Evolutionary conservation across 1,140 invertebrate genomes (phyloP).

Genomic region (Helicorthomorpha holstii): DNA sequence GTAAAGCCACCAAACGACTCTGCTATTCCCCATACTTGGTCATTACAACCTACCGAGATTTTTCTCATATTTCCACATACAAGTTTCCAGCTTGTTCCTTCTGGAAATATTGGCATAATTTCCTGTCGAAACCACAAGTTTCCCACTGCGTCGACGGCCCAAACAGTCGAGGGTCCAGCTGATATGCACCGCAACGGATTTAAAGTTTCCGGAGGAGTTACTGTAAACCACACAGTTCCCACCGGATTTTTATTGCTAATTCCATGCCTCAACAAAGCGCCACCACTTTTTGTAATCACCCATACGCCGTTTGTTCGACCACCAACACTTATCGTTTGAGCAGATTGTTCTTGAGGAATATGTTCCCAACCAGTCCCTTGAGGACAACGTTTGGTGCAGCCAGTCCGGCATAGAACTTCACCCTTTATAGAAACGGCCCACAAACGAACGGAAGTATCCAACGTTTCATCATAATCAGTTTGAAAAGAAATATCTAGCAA

Average conservation of each 20-base stretch:
- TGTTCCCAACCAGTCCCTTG: slow-evolving; percentile 19
- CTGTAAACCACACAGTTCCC: slow-evolving; percentile 34
- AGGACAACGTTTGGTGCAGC: slow-evolving; percentile 48
- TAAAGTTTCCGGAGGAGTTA: slow-evolving; percentile 35
- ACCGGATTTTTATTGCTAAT: slow-evolving; percentile 15
- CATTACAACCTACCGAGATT: slow-evolving; percentile 41
- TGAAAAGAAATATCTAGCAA: slow-evolving; percentile 61
- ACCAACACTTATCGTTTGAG: slow-evolving; percentile 15
- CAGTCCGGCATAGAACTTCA: slow-evolving; percentile 58
- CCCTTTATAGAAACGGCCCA: slow-evolving; percentile 69
- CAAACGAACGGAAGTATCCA: slow-evolving; percentile 29
- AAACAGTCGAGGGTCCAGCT: slow-evolving; percentile 15
- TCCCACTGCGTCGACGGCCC: slow-evolving; percentile 16
- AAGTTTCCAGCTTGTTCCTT: slow-evolving; percentile 25
- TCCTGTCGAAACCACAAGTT: slow-evolving; percentile 24
- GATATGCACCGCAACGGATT: slow-evolving; percentile 19
- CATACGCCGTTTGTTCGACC: slow-evolving; percentile 19
- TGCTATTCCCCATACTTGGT: slow-evolving; percentile 47
- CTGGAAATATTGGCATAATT: slow-evolving; percentile 26
- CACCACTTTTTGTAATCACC: slow-evolving; percentile 25
- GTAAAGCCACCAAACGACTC: slow-evolving; percentile 21
- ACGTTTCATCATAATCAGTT: slow-evolving; percentile 25
- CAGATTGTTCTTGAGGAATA: slow-evolving; percentile 16
- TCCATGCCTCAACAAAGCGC: slow-evolving; percentile 22
- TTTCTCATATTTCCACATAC: slow-evolving; percentile 21